These are phyloP conservation scores for Champsocephalus gunnari DNA, from an alignment of 2,797 vertebrate species.

Conservation along the genomic window DNA sequence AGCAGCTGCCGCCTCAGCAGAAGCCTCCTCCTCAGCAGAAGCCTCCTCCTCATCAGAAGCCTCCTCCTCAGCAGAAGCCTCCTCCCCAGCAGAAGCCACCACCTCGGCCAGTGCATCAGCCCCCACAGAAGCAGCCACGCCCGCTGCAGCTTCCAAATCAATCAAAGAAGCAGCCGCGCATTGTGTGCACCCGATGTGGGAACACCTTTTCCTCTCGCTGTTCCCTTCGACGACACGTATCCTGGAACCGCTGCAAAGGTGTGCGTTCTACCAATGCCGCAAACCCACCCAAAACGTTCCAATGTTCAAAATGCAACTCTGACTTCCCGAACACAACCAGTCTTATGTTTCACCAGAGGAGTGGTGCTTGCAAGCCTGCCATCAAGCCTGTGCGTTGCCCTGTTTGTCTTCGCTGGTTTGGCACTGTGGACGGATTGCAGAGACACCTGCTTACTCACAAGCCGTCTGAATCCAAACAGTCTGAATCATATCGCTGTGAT, in stretches of 20 bases:
- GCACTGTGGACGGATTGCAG: constrained; percentile 81
- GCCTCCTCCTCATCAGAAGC: constrained; percentile 12
- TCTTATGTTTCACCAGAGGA: constrained; percentile 82
- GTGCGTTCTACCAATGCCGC: constrained; percentile 39
- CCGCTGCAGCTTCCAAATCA: constrained; percentile 23
- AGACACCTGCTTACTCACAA: constrained; percentile 85
- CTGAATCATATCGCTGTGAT: constrained; percentile 76
- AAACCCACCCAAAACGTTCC: constrained; percentile 62
- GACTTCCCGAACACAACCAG: constrained; percentile 79
- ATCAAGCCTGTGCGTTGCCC: constrained; percentile 85
- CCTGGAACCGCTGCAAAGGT: constrained; percentile 82
- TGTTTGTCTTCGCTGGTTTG: constrained; percentile 84
- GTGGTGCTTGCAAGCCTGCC: constrained; percentile 78
- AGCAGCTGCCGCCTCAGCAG: constrained; percentile 51
- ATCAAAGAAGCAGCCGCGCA: constrained; percentile 63
- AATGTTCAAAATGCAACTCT: constrained; percentile 80
- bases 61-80: constrained; percentile 19
- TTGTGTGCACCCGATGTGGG: constrained; percentile 75
- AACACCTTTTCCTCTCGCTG: constrained; percentile 81
- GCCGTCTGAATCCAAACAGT: constrained; percentile 66
- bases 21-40: constrained; percentile 7
- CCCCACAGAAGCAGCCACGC: constrained; percentile 43
- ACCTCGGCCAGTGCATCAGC: constrained; percentile 33
- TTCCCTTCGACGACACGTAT: constrained; percentile 82
- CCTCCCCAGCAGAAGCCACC: constrained; percentile 24